These are phyloP conservation scores for Malacoctenus gilli DNA, from an alignment of 2,797 vertebrate genomes.

Conservation along the genomic window DNA sequence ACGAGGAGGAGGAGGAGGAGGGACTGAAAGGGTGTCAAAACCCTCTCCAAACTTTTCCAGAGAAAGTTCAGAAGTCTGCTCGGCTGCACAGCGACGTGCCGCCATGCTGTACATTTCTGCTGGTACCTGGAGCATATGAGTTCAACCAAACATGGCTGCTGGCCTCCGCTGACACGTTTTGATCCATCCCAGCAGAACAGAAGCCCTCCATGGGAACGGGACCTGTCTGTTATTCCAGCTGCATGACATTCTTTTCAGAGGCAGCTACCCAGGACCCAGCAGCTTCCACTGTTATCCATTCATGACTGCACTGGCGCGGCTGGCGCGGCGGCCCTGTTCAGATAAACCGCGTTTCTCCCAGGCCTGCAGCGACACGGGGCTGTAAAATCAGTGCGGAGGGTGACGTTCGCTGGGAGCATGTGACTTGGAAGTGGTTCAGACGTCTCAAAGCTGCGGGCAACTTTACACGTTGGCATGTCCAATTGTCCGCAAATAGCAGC, in stretches of 20 bases:
- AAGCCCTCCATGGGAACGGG: slow-evolving; percentile 68
- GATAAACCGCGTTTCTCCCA: slow-evolving; percentile 53
- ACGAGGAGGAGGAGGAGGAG: no score
- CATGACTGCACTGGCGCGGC: slow-evolving; percentile 58
- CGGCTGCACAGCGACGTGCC: no score
- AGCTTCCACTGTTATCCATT: slow-evolving; percentile 72
- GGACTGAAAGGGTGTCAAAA: no score
- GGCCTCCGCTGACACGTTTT: slow-evolving; percentile 35
- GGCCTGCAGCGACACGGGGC: slow-evolving; percentile 21
- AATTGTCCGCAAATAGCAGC: slow-evolving; percentile 31
- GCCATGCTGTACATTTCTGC: slow-evolving; percentile 7
- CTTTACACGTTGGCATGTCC: slow-evolving; percentile 27
- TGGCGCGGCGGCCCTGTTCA: slow-evolving; percentile 45
- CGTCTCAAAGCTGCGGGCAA: slow-evolving; percentile 33
- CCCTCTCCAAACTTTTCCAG: no score
- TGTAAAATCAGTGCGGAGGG: slow-evolving; percentile 7
- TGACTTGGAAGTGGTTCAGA: slow-evolving; percentile 37
- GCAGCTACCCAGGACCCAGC: slow-evolving; percentile 63
- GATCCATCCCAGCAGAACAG: slow-evolving; percentile 59
- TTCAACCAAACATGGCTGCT: slow-evolving; percentile 48
- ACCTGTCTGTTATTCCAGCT: slow-evolving; percentile 78
- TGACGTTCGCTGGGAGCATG: slow-evolving; percentile 5
- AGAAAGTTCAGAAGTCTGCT: no score
- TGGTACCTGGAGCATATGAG: slow-evolving; percentile 39
- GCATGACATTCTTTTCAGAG: slow-evolving; percentile 72